These are phyloP conservation scores for Planiliza haematocheilus DNA, from an alignment of 2,113 vertebrate genomes.

Conservation along the genomic window DNA sequence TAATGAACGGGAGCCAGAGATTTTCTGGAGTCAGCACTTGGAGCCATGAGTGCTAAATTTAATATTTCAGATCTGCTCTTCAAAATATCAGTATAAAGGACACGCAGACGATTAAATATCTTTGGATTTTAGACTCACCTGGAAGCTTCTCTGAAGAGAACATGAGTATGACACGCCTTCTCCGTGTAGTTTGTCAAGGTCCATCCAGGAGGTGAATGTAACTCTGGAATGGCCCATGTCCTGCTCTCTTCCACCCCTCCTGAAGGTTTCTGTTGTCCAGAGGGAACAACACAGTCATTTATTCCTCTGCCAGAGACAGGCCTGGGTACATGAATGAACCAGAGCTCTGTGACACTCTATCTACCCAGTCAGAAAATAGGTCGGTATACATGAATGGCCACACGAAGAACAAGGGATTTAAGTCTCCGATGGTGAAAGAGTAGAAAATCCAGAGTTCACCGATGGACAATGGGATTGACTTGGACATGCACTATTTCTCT, in stretches of 20 bases:
- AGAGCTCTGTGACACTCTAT: constrained; percentile 76
- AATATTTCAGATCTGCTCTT: too few relatives aligned
- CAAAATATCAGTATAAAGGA: too few relatives aligned
- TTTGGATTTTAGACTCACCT: not conserved
- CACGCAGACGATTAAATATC: not conserved
- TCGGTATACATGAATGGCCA: constrained; percentile 65
- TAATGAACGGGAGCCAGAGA: too few relatives aligned
- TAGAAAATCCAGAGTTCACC: constrained; percentile 53
- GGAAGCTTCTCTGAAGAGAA: not conserved
- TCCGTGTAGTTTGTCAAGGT: constrained; percentile 29
- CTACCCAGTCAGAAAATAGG: constrained; percentile 72
- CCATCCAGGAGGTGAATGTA: constrained; percentile 57
- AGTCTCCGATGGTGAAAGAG: constrained; percentile 48
- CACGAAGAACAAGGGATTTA: constrained; percentile 63
- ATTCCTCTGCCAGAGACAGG: constrained; percentile 71
- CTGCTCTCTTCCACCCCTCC: constrained; percentile 50
- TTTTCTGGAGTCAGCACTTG: too few relatives aligned
- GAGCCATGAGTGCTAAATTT: too few relatives aligned
- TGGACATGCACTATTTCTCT: constrained; percentile 51
- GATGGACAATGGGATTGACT: constrained; percentile 48
- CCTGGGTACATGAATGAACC: constrained; percentile 68
- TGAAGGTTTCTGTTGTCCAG: constrained; percentile 73
- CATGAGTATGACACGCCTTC: constrained; percentile 9
- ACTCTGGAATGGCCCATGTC: constrained; percentile 50
- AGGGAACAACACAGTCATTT: constrained; percentile 81